Base-by-base conservation (phyloP, 2,113 vertebrate genomes). In the Brachionichthys hirsutus region DNA sequence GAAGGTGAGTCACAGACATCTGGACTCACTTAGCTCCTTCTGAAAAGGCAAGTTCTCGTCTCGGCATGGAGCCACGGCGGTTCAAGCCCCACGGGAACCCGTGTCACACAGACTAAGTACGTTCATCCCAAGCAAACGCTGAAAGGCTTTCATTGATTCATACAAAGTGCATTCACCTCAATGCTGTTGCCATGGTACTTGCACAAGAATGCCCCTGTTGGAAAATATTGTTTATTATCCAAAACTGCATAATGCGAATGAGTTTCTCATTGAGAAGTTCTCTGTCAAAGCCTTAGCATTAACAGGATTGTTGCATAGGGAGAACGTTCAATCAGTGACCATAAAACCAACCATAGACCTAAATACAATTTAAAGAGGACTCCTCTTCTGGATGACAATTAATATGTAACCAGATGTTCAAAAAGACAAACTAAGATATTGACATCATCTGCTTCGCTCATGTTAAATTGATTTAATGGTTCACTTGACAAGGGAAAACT, bases 1-100 rank as follows among this genome's bases (percentile, higher is more conserved):
- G 9, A 67, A 56, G n/a, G 62, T 84, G 82, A 87, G 60, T 82
- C 79, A 84, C 15, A 54, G 15, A 80, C 91, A 92, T 91, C 87
- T 92, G 90, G 88, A 85, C 56, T 77, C 70, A 60, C 57, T 92
- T 88, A 67, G 60, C 70, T 61, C 12, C 54, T 41, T 62, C 62
- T 70, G 53, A 78, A 75, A 71, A 75, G 62, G 54, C 73, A 54
- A 60, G 74, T 67, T 79, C 59, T 72, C 42, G 18, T 68, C 68
- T 69, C 9, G 60, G 75, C 72, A 55, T 53, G 3, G n/a, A 45
- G 52, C 70, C 75, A 43, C 12, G 44, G 71, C 52, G 74, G 59
- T 67, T 35, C 10, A 51, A 55, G 65, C 62, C 71, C 70, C 3
- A 81, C 84, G 41, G 89, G 89, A 90, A 87, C 87, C 80, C 85